These are phyloP conservation scores for Onychomys torridus DNA, from an alignment of 2,797 vertebrate species.

Conservation along the genomic window DNA sequence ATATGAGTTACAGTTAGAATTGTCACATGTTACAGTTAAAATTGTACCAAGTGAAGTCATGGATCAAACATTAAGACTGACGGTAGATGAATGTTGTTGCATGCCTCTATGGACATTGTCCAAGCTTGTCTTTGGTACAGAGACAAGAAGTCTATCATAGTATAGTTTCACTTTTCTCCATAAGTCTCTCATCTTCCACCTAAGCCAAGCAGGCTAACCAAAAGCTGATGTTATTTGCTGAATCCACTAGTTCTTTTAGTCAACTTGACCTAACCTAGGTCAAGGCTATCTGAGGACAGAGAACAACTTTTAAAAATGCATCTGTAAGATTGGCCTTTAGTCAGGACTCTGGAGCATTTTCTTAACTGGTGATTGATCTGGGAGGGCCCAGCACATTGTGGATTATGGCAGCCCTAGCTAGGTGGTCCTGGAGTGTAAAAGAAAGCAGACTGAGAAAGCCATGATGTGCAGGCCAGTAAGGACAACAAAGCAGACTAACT, in stretches of 20 bases:
- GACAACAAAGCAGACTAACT: neutral
- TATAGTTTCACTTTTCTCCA: fast-evolving
- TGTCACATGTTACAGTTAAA: neutral
- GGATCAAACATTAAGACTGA: neutral
- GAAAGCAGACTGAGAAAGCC: neutral
- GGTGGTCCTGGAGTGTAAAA: neutral
- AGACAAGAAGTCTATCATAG: fast-evolving
- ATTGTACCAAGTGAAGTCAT: neutral
- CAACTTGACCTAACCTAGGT: neutral
- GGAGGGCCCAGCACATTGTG: neutral
- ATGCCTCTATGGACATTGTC: neutral
- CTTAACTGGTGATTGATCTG: neutral
- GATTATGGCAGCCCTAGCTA: neutral
- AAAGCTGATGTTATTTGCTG: neutral
- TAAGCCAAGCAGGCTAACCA: neutral
- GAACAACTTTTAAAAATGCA: neutral
- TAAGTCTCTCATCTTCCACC: neutral
- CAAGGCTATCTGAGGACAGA: neutral
- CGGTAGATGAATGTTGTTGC: neutral
- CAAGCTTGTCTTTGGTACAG: neutral
- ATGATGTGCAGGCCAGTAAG: neutral
- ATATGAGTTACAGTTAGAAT: neutral
- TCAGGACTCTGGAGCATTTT: neutral
- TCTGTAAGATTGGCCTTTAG: neutral
- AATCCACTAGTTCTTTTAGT: neutral